Conservation (phyloP, 2,888 invertebrate species). For the Ophion ellenae region DNA sequence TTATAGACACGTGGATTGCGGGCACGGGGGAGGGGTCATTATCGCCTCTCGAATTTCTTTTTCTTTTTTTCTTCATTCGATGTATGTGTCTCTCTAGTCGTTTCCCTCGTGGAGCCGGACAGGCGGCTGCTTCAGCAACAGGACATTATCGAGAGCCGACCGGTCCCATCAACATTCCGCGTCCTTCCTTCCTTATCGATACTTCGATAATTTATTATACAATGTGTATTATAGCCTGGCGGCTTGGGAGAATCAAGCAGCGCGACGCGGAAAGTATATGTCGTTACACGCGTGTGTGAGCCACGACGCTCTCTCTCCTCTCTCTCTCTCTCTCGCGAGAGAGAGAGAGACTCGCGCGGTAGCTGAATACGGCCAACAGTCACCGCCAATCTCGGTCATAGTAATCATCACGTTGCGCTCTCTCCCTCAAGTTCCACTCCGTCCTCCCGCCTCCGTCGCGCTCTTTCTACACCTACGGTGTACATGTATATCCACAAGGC, state of each 20-base stretch:
- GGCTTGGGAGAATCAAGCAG: slow-evolving; percentile 53
- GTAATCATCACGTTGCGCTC: slow-evolving; percentile 46
- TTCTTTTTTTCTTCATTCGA: not conserved
- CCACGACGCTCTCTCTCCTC: slow-evolving; percentile 4
- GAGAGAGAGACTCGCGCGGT: slow-evolving; percentile 55
- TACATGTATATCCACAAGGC: not conserved
- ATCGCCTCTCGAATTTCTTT: slow-evolving; percentile 7
- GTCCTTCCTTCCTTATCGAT: slow-evolving; percentile 77
- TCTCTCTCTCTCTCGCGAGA: slow-evolving; percentile 4
- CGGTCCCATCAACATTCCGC: slow-evolving; percentile 78
- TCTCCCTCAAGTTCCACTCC: not conserved
- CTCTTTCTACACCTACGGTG: slow-evolving; percentile 48
- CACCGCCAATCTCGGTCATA: slow-evolving; percentile 64
- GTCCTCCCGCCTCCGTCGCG: slow-evolving; percentile 52
- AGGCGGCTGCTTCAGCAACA: slow-evolving; percentile 41
- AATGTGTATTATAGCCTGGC: slow-evolving; percentile 65
- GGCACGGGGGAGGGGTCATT: slow-evolving; percentile 2
- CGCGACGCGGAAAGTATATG: slow-evolving; percentile 27
- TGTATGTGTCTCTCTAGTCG: slow-evolving; percentile 18
- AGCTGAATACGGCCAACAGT: slow-evolving; percentile 65
- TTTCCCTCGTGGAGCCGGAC: slow-evolving; percentile 27
- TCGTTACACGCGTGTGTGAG: slow-evolving; percentile 47
- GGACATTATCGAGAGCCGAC: slow-evolving; percentile 73
- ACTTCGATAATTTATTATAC: slow-evolving; percentile 81
- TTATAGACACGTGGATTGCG: slow-evolving; percentile 24